These are phyloP conservation scores for Entosphenus tridentatus DNA, from an alignment of 2,113 vertebrate genomes.

Conservation along the genomic window DNA sequence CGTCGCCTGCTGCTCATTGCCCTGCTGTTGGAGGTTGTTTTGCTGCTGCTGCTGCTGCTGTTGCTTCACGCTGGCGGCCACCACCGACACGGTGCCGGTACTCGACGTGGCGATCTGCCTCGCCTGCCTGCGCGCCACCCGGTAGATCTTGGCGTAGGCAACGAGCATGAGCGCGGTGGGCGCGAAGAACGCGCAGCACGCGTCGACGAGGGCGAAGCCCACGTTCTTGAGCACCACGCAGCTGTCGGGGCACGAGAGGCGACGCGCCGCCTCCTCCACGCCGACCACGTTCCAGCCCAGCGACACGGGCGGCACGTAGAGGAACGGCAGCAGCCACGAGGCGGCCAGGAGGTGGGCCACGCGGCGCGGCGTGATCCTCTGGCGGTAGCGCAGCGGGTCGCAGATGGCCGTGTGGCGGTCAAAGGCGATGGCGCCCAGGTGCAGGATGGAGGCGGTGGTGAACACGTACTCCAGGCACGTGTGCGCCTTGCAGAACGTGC, in stretches of 20 bases:
- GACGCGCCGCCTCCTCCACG: constrained; percentile 8
- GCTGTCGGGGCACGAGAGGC: constrained; percentile 9
- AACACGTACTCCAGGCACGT: constrained; percentile 80
- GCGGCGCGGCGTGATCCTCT: constrained; percentile 34
- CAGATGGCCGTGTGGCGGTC: constrained; percentile 74
- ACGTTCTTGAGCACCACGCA: constrained; percentile 53
- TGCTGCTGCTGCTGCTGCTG: too few relatives aligned
- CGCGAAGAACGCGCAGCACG: constrained; percentile 61
- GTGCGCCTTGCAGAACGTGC: constrained; percentile 58
- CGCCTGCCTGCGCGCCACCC: constrained; percentile 61
- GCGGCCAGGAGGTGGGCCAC: constrained; percentile 34
- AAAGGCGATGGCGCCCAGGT: constrained; percentile 69
- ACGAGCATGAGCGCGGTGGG: constrained; percentile 64
- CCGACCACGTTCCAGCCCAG: constrained; percentile 85
- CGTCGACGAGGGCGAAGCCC: constrained; percentile 44
- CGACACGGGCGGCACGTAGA: constrained; percentile 39
- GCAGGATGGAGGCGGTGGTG: constrained; percentile 84
- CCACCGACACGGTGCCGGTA: constrained; percentile 10
- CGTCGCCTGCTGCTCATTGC: too few relatives aligned
- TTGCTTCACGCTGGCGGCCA: constrained; percentile 17
- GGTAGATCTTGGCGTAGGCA: constrained; percentile 60
- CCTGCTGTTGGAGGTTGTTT: too few relatives aligned
- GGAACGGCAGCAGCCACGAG: constrained; percentile 74
- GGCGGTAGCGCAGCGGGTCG: constrained; percentile 45
- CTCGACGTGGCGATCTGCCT: constrained; percentile 35